phyloP scores from a whole-genome alignment of 2,113 vertebrate genomes.

The Aegithalos caudatus region DNA sequence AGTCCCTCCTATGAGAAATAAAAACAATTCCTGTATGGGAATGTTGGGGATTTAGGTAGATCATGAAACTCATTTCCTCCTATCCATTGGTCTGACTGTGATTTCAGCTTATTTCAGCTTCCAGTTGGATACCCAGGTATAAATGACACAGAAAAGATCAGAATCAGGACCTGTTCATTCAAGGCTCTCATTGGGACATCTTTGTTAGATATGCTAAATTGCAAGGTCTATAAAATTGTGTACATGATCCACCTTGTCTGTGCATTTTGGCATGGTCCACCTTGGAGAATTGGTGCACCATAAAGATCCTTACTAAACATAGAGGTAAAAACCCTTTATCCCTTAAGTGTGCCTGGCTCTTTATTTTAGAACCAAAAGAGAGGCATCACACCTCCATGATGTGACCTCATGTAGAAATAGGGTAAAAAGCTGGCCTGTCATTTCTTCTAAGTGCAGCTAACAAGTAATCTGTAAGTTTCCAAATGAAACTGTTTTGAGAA shows the following conservation, averaged over 20 bases:
- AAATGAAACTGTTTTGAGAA: too few relatives aligned
- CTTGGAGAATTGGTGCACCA: background rate
- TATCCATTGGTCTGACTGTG: background rate
- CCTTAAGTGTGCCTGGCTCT: background rate
- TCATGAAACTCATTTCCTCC: accelerated
- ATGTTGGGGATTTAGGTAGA: background rate
- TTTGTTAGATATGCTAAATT: background rate
- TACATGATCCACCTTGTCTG: accelerated
- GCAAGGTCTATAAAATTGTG: background rate
- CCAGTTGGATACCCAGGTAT: accelerated
- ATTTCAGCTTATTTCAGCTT: background rate
- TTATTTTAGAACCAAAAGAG: background rate
- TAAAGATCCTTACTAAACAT: background rate
- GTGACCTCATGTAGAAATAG: too few relatives aligned
- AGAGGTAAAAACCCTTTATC: background rate
- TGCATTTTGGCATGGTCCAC: background rate
- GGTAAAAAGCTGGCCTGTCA: too few relatives aligned
- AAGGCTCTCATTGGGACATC: background rate
- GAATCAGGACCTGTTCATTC: background rate
- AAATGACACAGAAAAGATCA: background rate
- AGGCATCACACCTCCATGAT: background rate
- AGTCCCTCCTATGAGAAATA: background rate
- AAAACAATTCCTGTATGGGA: background rate
- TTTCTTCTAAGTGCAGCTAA: too few relatives aligned
- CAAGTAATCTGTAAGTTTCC: too few relatives aligned